Conservation (phyloP, 1,140 invertebrate genomes). For the Zaprionus gabonicus region DNA sequence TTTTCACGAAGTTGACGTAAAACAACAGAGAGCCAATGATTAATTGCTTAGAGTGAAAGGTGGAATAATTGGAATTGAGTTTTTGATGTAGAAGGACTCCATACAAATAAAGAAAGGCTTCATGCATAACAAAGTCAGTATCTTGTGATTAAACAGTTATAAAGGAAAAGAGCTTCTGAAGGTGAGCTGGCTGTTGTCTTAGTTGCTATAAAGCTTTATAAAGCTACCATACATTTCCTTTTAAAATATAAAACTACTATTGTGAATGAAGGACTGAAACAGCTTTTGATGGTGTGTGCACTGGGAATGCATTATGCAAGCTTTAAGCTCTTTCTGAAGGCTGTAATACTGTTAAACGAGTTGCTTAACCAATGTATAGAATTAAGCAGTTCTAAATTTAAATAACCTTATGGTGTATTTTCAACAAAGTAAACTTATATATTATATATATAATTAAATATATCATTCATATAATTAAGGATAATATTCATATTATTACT, state of each 20-base stretch:
- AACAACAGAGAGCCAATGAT: constrained; percentile 13
- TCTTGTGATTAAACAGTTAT: neutral
- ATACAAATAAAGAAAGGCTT: neutral
- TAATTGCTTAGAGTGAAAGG: constrained; percentile 18
- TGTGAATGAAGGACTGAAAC: neutral
- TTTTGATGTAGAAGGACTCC: neutral
- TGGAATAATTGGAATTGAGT: neutral
- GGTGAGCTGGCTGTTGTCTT: neutral
- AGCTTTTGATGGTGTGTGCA: neutral
- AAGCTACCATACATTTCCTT: neutral
- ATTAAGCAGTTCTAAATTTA: neutral
- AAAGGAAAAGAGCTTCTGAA: neutral
- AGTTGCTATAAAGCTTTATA: neutral
- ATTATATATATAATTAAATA: neutral
- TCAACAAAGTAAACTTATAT: neutral
- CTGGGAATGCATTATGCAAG: neutral
- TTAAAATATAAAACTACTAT: neutral
- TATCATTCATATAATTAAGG: neutral
- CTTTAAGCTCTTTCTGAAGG: neutral
- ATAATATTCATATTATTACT: neutral
- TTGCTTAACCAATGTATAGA: too few species aligned
- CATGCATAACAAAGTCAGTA: too few species aligned
- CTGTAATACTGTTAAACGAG: neutral
- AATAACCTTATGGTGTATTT: too few species aligned
- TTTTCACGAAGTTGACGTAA: neutral